Conservation (phyloP, 2,797 vertebrate species). For the Enteromius argenteus region DNA sequence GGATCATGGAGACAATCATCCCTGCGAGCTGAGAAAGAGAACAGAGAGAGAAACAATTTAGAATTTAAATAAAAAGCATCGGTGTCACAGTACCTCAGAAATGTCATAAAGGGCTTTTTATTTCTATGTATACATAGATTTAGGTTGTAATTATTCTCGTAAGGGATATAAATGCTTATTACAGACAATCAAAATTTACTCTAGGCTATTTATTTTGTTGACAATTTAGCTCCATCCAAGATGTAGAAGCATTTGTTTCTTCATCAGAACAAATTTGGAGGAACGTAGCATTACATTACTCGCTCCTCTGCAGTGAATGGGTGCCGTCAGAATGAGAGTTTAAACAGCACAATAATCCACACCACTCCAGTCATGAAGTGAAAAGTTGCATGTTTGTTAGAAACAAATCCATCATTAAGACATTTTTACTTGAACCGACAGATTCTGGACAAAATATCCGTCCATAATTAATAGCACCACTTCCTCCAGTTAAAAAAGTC, state of each 20-base stretch:
- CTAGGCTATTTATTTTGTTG: not conserved
- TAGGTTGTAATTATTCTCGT: not conserved
- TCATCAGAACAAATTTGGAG: not conserved
- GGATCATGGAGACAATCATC: slow-evolving; percentile 77
- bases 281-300: not conserved
- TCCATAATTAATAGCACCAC: not conserved
- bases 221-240: not conserved
- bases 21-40: slow-evolving; percentile 71
- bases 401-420: not conserved
- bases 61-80: not conserved
- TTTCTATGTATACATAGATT: not conserved
- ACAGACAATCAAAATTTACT: not conserved
- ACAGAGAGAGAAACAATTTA: not conserved
- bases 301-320: not conserved
- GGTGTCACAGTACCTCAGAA: not conserved
- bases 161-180: not conserved
- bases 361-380: not conserved
- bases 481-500: no score
- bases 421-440: not conserved
- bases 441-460: not conserved
- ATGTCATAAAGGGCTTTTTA: not conserved
- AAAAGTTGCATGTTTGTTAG: not conserved
- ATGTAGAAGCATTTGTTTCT: not conserved
- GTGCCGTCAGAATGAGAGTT: not conserved
- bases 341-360: not conserved